These are phyloP conservation scores for Halictus rubicundus DNA, from an alignment of 1,140 invertebrate genomes.

Conservation along the genomic window DNA sequence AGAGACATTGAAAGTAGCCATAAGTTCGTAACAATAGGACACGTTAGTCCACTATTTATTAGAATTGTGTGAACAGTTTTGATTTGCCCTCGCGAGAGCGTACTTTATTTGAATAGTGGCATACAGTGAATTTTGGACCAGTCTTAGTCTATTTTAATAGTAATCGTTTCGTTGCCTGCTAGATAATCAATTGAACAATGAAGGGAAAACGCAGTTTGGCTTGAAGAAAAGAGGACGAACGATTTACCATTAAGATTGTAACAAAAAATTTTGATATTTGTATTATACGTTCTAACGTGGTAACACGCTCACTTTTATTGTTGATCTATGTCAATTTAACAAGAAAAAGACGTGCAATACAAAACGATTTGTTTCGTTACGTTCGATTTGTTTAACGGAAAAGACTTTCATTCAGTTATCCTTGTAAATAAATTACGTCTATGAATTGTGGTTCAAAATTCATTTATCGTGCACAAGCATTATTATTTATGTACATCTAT, in stretches of 20 bases:
- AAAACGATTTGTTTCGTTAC: conserved; percentile 9
- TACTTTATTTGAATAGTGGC: conserved; percentile 30
- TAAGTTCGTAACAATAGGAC: conserved; percentile 63
- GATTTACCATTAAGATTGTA: neutral
- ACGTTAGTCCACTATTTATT: conserved; percentile 68
- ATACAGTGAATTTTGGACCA: conserved; percentile 58
- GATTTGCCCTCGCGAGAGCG: conserved; percentile 16
- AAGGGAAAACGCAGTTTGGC: neutral
- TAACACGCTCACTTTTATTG: neutral
- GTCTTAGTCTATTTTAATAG: conserved; percentile 13
- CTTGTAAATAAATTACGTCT: conserved; percentile 10
- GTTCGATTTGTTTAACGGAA: neutral
- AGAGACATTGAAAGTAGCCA: conserved; percentile 56
- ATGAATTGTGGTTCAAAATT: conserved; percentile 61
- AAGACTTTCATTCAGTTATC: conserved; percentile 5
- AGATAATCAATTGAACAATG: neutral
- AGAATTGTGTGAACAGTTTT: conserved; percentile 66
- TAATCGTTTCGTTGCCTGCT: neutral
- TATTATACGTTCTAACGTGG: neutral
- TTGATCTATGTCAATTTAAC: conserved; percentile 16
- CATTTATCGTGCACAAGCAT: conserved; percentile 31
- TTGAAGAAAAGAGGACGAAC: neutral
- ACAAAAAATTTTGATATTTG: neutral
- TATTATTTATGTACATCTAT: conserved; percentile 58
- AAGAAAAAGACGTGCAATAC: conserved; percentile 21